Conservation (phyloP, 30 jellyfish, hydroid and myxozoan species). For the Nemopilema nomurai region DNA sequence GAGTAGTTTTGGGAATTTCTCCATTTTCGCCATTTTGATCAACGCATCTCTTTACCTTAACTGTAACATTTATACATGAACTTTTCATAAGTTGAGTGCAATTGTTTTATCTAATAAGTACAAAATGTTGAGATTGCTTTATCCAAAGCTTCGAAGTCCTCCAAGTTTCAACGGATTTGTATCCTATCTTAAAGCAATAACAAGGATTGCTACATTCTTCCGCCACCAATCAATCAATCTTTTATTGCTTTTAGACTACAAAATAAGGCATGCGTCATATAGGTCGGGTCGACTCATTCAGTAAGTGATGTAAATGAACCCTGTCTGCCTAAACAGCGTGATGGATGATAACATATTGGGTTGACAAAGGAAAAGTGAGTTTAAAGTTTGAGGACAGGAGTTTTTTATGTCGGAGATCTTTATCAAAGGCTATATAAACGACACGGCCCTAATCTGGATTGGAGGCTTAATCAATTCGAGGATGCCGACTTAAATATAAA, state of each 20-base stretch:
- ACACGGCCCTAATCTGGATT: slow-evolving; percentile 17
- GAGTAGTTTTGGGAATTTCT: too few species aligned
- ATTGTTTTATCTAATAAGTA: too few species aligned
- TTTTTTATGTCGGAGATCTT: slow-evolving; percentile 30
- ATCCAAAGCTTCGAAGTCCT: too few species aligned
- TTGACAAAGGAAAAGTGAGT: slow-evolving; percentile 13
- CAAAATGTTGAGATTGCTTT: too few species aligned
- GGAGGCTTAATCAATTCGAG: slow-evolving; percentile 45
- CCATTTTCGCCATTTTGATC: too few species aligned
- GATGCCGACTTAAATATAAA: slow-evolving; percentile 22
- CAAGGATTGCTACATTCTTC: neutral
- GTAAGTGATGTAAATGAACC: neutral
- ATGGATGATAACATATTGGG: neutral
- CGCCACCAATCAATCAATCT: too few species aligned
- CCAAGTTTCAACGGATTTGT: neutral
- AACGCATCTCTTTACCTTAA: too few species aligned
- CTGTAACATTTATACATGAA: too few species aligned
- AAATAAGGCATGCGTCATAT: neutral
- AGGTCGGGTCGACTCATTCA: neutral
- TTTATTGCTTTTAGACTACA: neutral
- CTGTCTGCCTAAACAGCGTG: neutral
- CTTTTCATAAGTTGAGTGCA: too few species aligned
- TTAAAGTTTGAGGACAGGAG: neutral
- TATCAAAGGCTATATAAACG: slow-evolving; percentile 32
- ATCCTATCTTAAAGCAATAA: neutral